Conservation (phyloP, 2,797 vertebrate genomes). For the Coracias cyanogaster region DNA sequence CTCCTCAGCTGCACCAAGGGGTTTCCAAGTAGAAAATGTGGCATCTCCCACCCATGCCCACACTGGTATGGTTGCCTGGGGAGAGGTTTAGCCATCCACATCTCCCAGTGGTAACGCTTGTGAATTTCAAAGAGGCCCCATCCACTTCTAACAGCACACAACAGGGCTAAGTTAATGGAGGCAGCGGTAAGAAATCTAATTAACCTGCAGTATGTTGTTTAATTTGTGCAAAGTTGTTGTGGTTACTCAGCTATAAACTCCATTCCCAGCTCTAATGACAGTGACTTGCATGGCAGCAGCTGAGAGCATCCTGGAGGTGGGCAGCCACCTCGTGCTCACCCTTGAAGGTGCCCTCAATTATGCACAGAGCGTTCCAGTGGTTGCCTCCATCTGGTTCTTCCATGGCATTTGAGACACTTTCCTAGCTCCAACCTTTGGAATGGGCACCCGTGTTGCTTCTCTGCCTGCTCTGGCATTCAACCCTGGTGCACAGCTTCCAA, state of each 20-base stretch:
- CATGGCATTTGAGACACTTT: background rate
- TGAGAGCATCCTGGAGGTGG: background rate
- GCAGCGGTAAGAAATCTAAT: conserved; percentile 49
- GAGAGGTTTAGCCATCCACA: background rate
- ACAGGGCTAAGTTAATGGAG: conserved; percentile 25
- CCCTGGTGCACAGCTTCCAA: background rate
- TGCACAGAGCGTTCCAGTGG: background rate
- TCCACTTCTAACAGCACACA: background rate
- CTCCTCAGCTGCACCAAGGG: background rate
- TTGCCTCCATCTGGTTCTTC: conserved; percentile 62
- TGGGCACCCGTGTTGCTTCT: background rate
- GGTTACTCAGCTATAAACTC: conserved; percentile 56
- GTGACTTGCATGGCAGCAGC: background rate
- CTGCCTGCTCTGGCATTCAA: conserved; percentile 8
- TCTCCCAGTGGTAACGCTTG: background rate
- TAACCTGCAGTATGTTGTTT: conserved; percentile 61
- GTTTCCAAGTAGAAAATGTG: background rate
- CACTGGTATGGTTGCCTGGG: background rate
- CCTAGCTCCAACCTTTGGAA: conserved; percentile 26
- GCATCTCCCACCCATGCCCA: background rate
- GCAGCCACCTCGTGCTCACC: conserved; percentile 11
- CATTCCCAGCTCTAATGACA: conserved; percentile 21
- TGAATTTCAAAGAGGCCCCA: background rate
- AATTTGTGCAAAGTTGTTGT: conserved; percentile 66
- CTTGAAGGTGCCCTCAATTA: conserved; percentile 67